Base-by-base conservation (phyloP, 1,140 invertebrate genomes). In the Musca domestica region DNA sequence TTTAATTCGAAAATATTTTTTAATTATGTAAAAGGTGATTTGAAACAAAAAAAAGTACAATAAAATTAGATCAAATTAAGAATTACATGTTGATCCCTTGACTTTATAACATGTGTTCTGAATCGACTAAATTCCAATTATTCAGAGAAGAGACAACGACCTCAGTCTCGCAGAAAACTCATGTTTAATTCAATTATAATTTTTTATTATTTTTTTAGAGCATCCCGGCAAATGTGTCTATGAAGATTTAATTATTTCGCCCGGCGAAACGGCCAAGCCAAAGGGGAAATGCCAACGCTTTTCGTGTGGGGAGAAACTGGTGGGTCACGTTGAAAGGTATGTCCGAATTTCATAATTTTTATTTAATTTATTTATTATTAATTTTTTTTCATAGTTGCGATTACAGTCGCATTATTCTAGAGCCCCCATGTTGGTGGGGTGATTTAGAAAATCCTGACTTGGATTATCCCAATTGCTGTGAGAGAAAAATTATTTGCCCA, bases 161-260 rank as follows among this genome's bases (percentile, higher is more conserved):
- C n/a, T n/a, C n/a, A n/a, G n/a, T n/a, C n/a, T n/a, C n/a, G n/a
- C n/a, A n/a, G n/a, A n/a, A n/a, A n/a, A n/a, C n/a, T n/a, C n/a
- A n/a, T n/a, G n/a, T n/a, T 30, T 30, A 30, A 30, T 4, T 30
- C n/a, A 30, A 30, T 30, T 30, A 30, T 30, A 30, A 4, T 41
- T 10, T 41, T 12, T 41, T 7, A 12, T 10, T 30, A 4, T 30
- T 30, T 9, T n/a, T 30, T 30, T 41, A 41, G 34, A 41, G 10
- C 15, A 58, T 27, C 54, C 54, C n/a, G 54, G 54, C 6, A 58
- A 58, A 27, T 58, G 54, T 27, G 54, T 58, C 6, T 30, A 30
- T 30, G 14, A 27, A 6, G n/a, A 25, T 30, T 17, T 58, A 17
- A 30, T 58, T 6, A 14, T 58, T 30, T 58, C 54, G n/a, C 15